phyloP scores from a whole-genome alignment of 2,113 vertebrate species.

The Ploceus nigricollis region DNA sequence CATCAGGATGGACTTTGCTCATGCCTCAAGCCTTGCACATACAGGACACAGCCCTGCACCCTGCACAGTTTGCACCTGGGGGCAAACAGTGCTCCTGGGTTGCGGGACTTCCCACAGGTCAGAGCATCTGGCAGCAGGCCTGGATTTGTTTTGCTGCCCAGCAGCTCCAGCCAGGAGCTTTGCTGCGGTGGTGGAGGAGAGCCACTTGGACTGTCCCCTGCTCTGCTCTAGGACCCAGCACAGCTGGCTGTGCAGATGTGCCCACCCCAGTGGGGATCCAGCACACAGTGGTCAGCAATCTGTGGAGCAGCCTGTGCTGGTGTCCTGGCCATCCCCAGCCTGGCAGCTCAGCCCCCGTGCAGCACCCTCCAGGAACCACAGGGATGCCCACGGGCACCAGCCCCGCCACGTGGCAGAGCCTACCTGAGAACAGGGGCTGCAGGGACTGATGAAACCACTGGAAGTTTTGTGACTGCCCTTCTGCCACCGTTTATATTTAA shows the following conservation, averaged over 20 bases:
- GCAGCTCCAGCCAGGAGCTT: rapidly evolving
- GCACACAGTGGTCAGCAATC: rapidly evolving
- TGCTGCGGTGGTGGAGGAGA: not conserved
- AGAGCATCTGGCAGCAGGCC: not conserved
- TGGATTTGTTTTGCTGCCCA: not conserved
- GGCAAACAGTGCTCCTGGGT: rapidly evolving
- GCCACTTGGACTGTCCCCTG: rapidly evolving
- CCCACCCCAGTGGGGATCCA: rapidly evolving
- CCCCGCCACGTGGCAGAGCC: rapidly evolving
- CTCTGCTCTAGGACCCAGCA: rapidly evolving
- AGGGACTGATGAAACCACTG: not conserved
- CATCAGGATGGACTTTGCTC: not conserved
- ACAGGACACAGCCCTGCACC: not conserved
- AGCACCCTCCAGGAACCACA: not conserved
- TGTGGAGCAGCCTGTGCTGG: not conserved
- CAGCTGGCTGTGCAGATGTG: not conserved
- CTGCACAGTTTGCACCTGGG: rapidly evolving
- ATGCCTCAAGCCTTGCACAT: rapidly evolving
- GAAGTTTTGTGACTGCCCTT: too few species aligned
- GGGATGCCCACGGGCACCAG: rapidly evolving
- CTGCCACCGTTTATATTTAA: not conserved
- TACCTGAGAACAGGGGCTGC: rapidly evolving
- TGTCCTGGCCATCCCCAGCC: rapidly evolving
- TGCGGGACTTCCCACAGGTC: not conserved
- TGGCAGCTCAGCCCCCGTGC: not conserved